Percentiles rank a stretch among this genome's conserved stretches.
These are phyloP conservation scores for Erpobdella octoculata DNA, from an alignment of 2,888 invertebrate genomes.

Conservation along the genomic window DNA sequence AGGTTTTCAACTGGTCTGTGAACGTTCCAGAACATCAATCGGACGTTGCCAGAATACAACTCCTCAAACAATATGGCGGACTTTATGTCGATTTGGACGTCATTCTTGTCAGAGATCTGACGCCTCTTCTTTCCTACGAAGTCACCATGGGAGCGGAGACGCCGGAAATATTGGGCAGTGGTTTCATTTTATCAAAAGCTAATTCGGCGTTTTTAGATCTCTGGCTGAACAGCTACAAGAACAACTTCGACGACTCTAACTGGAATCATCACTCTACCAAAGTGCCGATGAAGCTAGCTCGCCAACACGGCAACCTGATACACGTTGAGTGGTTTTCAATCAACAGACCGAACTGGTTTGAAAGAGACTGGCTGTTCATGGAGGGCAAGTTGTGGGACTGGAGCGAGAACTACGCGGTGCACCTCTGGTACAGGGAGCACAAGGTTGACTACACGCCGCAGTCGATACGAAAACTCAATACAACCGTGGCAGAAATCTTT, in stretches of 20 bases:
- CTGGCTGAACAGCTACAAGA: constrained; percentile 41
- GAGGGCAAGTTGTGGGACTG: constrained; percentile 37
- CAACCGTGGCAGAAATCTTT: constrained; percentile 37
- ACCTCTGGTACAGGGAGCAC: constrained; percentile 36
- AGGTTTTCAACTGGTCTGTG: constrained; percentile 30
- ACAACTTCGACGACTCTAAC: constrained; percentile 28
- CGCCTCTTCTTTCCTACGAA: constrained; percentile 39
- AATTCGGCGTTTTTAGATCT: constrained; percentile 41
- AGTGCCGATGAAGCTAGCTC: constrained; percentile 35
- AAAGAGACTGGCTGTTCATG: constrained; percentile 33
- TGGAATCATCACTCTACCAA: constrained; percentile 36
- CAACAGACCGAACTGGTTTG: constrained; percentile 36
- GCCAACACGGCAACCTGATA: constrained; percentile 29
- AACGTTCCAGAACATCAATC: constrained; percentile 36
- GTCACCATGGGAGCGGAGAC: constrained; percentile 44
- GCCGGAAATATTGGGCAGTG: constrained; percentile 40
- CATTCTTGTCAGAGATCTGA: constrained; percentile 40
- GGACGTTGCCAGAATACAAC: constrained; percentile 37
- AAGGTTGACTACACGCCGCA: constrained; percentile 33
- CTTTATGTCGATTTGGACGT: constrained; percentile 48
- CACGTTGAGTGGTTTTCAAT: constrained; percentile 37
- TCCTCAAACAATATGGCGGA: constrained; percentile 42
- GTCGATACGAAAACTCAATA: constrained; percentile 33
- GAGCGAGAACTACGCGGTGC: constrained; percentile 36
- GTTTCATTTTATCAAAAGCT: constrained; percentile 41